A percentile compares a stretch with the other conserved stretches of the same genome.
phyloP scores from a whole-genome alignment of 2,888 invertebrate species.

The Drosophila helvetica region DNA sequence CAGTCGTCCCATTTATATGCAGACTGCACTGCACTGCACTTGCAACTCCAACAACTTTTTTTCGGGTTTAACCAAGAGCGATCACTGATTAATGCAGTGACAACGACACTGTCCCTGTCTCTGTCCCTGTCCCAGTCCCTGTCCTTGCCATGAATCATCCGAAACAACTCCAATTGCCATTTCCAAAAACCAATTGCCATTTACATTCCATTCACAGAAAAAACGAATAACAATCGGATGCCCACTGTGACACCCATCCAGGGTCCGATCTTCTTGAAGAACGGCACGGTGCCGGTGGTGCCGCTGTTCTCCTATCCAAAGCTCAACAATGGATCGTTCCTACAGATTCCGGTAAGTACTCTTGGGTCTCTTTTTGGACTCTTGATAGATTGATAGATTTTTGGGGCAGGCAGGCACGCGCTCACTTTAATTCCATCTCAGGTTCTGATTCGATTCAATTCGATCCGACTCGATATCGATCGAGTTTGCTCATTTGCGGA shows the following conservation, averaged over 20 bases:
- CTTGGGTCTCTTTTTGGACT: not conserved
- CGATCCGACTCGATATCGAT: constrained; percentile 53
- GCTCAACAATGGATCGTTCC: constrained; percentile 92
- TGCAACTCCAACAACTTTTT: constrained; percentile 26
- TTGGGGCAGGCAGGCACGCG: constrained; percentile 48
- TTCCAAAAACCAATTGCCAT: constrained; percentile 16
- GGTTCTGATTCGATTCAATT: constrained; percentile 14
- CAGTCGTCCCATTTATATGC: constrained; percentile 62
- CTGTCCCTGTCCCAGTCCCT: constrained; percentile 3
- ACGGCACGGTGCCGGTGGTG: constrained; percentile 93
- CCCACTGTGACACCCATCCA: constrained; percentile 92
- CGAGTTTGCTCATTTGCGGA: constrained; percentile 80
- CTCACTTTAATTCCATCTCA: constrained; percentile 42
- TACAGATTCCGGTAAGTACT: constrained; percentile 94
- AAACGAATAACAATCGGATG: constrained; percentile 67
- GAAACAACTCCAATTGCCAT: constrained; percentile 25
- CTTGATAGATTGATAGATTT: no score
- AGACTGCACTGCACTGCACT: constrained; percentile 58
- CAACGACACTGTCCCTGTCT: constrained; percentile 25
- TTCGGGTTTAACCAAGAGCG: constrained; percentile 47
- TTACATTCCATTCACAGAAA: constrained; percentile 54
- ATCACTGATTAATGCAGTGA: constrained; percentile 55
- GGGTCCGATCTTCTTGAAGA: constrained; percentile 93
- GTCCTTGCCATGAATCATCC: constrained; percentile 62
- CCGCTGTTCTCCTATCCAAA: constrained; percentile 93